These are phyloP conservation scores for Meandrusa payeni DNA, from an alignment of 2,888 invertebrate genomes.

Conservation along the genomic window DNA sequence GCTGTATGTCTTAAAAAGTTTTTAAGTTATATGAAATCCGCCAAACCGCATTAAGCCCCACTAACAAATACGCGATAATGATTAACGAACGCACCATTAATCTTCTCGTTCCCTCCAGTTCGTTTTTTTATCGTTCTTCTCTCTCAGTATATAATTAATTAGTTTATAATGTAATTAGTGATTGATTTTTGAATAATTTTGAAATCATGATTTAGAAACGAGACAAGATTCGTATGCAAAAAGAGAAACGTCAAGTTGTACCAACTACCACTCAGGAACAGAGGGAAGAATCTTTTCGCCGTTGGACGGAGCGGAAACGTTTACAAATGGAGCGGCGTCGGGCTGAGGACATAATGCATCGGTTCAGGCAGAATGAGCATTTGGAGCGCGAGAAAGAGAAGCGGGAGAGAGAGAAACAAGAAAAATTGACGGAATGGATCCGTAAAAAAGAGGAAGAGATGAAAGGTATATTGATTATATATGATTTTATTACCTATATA, in stretches of 20 bases:
- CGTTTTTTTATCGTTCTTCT: too few species aligned
- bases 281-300: constrained; percentile 69
- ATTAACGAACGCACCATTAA: too few species aligned
- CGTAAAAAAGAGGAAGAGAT: constrained; percentile 80
- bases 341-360: constrained; percentile 64
- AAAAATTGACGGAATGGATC: constrained; percentile 79
- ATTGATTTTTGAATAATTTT: too few species aligned
- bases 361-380: constrained; percentile 52
- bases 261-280: constrained; percentile 58
- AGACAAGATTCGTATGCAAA: constrained; percentile 53
- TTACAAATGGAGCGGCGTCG: constrained; percentile 55
- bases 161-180: too few species aligned
- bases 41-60: too few species aligned
- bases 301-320: constrained; percentile 79
- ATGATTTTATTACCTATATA: too few species aligned
- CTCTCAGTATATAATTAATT: too few species aligned
- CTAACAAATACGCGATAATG: too few species aligned
- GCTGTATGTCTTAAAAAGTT: too few species aligned
- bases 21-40: too few species aligned
- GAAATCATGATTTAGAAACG: constrained; percentile 46
- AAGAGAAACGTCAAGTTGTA: constrained; percentile 41
- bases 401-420: constrained; percentile 61
- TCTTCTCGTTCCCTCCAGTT: too few species aligned
- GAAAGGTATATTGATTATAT: too few species aligned
- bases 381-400: constrained; percentile 57